phyloP scores from a whole-genome alignment of 2,888 invertebrate genomes.

The Rhamnusium bicolor region DNA sequence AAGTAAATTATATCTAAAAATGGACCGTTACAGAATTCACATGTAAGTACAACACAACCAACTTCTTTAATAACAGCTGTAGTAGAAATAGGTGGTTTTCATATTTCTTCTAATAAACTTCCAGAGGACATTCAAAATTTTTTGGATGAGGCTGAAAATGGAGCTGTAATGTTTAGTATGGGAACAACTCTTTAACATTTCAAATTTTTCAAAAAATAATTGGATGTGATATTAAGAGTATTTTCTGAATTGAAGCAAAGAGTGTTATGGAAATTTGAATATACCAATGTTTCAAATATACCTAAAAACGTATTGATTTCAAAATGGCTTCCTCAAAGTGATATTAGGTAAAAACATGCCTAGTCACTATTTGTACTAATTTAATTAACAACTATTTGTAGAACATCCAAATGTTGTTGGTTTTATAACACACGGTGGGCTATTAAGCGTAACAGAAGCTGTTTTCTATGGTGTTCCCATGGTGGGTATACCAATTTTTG shows the following conservation, averaged over 20 bases:
- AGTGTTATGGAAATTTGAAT: constrained; percentile 81
- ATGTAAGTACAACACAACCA: constrained; percentile 73
- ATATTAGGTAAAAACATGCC: constrained; percentile 46
- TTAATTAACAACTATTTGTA: too few species aligned
- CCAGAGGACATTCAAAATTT: constrained; percentile 71
- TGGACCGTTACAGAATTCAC: too few species aligned
- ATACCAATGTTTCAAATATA: constrained; percentile 62
- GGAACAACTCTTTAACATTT: constrained; percentile 75
- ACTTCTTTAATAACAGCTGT: constrained; percentile 74
- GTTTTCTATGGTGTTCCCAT: constrained; percentile 53
- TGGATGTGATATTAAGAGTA: constrained; percentile 73
- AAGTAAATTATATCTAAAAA: too few species aligned
- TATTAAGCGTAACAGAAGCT: constrained; percentile 55
- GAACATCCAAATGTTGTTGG: constrained; percentile 58
- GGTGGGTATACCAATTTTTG: constrained; percentile 50
- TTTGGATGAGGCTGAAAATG: constrained; percentile 72
- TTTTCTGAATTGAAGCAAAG: constrained; percentile 76
- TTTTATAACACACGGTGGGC: constrained; percentile 62
- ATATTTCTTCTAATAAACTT: constrained; percentile 62
- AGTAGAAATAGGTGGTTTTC: constrained; percentile 75
- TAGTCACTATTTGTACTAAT: too few species aligned
- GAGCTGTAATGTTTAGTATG: constrained; percentile 75
- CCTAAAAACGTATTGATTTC: constrained; percentile 67
- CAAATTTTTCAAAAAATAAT: constrained; percentile 72
- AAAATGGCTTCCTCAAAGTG: constrained; percentile 59